phyloP scores from a whole-genome alignment of 2,888 invertebrate genomes.

The Drosophila quasianomalipes region DNA sequence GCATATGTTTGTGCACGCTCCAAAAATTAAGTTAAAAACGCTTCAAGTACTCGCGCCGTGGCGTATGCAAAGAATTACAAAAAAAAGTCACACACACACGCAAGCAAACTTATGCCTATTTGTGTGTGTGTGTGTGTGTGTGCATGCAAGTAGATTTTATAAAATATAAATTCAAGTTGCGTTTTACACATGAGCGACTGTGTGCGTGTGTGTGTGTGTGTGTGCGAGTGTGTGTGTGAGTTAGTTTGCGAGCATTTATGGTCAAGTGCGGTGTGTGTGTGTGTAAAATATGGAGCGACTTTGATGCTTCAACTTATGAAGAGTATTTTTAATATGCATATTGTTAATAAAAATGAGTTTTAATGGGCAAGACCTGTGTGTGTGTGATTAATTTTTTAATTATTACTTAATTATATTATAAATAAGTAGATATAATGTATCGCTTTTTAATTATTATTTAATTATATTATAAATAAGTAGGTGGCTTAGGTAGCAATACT shows the following conservation, averaged over 20 bases:
- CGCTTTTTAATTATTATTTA: no score
- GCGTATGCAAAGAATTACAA: slow-evolving; percentile 62
- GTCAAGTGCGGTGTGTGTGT: slow-evolving; percentile 44
- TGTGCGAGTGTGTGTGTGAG: slow-evolving; percentile 25
- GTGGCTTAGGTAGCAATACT: background rate
- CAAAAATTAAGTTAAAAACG: slow-evolving; percentile 82
- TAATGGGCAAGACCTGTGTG: background rate
- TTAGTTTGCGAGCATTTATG: slow-evolving; percentile 19
- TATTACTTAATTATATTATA: background rate
- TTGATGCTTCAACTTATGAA: slow-evolving; percentile 29
- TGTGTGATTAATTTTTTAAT: background rate
- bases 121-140: background rate
- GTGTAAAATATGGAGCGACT: slow-evolving; percentile 44
- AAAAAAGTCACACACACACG: slow-evolving; percentile 31
- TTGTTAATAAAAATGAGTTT: background rate
- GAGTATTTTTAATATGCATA: background rate
- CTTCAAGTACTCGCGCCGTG: slow-evolving; percentile 71
- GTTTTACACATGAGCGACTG: slow-evolving; percentile 46
- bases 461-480: background rate
- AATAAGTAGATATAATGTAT: background rate
- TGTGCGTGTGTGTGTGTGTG: background rate
- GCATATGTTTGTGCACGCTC: slow-evolving; percentile 80
- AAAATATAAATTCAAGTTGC: slow-evolving; percentile 61
- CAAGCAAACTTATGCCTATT: slow-evolving; percentile 9
- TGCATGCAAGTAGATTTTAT: slow-evolving; percentile 42